These are phyloP conservation scores for Ctenicera cuprea DNA, from an alignment of 2,888 invertebrate species.

Conservation along the genomic window DNA sequence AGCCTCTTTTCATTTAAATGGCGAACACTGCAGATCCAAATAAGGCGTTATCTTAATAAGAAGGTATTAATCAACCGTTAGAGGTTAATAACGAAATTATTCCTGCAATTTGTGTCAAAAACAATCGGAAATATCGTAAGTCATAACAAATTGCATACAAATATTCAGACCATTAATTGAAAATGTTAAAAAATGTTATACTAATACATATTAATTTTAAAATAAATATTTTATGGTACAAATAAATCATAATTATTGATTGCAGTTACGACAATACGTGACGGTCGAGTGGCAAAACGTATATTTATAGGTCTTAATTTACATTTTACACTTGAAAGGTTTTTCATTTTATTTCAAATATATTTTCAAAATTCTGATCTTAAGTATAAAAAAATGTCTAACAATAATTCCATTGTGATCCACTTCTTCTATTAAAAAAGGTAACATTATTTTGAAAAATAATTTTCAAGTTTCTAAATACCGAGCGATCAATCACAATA, in stretches of 20 bases:
- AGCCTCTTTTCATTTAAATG: slow-evolving; percentile 12
- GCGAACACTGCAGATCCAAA: not conserved
- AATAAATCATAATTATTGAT: slow-evolving; percentile 35
- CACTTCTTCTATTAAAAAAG: no score
- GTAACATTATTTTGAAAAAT: no score
- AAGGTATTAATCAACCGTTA: slow-evolving; percentile 17
- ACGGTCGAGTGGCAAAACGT: not conserved
- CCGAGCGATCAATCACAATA: no score
- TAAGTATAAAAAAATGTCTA: no score
- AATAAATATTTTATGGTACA: slow-evolving; percentile 15
- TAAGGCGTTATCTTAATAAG: not conserved
- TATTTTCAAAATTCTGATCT: no score
- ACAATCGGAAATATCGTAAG: slow-evolving; percentile 14
- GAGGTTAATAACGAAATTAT: slow-evolving; percentile 30
- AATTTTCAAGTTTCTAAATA: no score
- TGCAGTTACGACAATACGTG: slow-evolving; percentile 16
- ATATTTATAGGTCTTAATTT: slow-evolving; percentile 4
- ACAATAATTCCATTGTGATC: no score
- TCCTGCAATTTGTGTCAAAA: slow-evolving; percentile 11
- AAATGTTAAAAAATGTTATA: slow-evolving; percentile 22
- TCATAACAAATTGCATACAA: slow-evolving; percentile 13
- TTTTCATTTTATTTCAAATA: no score
- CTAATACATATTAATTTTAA: slow-evolving; percentile 29
- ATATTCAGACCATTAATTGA: slow-evolving; percentile 8
- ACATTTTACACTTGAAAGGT: no score